Conservation (phyloP, 2,797 vertebrate genomes). For the Eospalax fontanierii region DNA sequence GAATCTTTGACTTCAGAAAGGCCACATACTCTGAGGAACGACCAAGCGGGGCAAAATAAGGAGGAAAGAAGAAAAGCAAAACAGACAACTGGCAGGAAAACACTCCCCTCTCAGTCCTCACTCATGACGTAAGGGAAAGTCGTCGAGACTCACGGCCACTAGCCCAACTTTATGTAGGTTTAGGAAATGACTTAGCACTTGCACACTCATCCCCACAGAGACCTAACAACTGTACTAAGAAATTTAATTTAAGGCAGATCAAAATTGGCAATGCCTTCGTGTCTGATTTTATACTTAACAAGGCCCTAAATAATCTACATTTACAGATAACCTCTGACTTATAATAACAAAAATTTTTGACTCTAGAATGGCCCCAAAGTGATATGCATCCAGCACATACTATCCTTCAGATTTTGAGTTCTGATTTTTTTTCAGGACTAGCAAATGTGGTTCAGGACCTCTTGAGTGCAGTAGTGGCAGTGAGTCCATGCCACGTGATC, state of each 20-base stretch:
- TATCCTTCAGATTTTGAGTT: not conserved
- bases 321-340: not conserved
- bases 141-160: not conserved
- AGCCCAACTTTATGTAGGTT: not conserved
- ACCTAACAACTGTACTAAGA: not conserved
- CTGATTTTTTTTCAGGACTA: not conserved
- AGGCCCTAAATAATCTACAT: not conserved
- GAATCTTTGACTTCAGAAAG: too few species aligned
- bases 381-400: not conserved
- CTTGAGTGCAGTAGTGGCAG: not conserved
- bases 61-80: too few species aligned
- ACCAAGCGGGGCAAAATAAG: too few species aligned
- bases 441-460: not conserved
- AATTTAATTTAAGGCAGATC: slow-evolving; percentile 6
- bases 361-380: not conserved
- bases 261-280: not conserved
- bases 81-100: too few species aligned
- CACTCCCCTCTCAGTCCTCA: too few species aligned
- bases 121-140: too few species aligned
- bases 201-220: not conserved
- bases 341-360: not conserved
- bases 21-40: too few species aligned
- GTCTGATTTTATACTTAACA: not conserved
- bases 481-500: too few species aligned
- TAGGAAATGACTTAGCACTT: not conserved